Conservation (phyloP, 2,888 invertebrate species). For the Marasmarcha lunaedactyla region DNA sequence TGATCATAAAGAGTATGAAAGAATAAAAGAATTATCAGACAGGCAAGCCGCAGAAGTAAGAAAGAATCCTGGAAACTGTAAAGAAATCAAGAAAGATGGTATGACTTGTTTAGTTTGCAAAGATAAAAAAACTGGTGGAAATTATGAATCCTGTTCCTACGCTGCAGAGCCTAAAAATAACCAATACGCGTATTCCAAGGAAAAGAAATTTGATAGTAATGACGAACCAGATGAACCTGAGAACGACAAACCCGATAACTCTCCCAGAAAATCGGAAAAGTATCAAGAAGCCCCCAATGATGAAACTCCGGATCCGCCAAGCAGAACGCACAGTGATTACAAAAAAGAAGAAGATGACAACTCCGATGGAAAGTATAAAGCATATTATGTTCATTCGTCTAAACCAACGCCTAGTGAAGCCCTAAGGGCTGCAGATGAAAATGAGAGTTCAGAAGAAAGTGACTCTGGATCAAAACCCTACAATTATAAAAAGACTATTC, state of each 20-base stretch:
- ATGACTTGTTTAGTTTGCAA: constrained; percentile 81
- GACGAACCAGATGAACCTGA: constrained; percentile 65
- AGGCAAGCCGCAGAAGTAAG: constrained; percentile 72
- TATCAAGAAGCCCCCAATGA: constrained; percentile 35
- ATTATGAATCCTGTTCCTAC: constrained; percentile 85
- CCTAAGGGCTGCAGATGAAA: constrained; percentile 33
- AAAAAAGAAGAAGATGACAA: constrained; percentile 32
- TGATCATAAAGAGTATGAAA: constrained; percentile 64
- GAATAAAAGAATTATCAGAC: constrained; percentile 72
- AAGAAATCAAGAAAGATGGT: constrained; percentile 73
- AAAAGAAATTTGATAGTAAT: constrained; percentile 72
- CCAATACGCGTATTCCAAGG: constrained; percentile 75
- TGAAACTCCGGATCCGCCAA: constrained; percentile 26
- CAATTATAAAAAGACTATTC: constrained; percentile 55
- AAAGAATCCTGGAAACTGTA: constrained; percentile 74
- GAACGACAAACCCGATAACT: constrained; percentile 41
- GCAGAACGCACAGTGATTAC: constrained; percentile 32
- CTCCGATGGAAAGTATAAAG: constrained; percentile 43
- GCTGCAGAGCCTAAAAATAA: constrained; percentile 79
- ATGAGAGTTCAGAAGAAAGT: constrained; percentile 45
- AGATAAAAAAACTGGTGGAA: constrained; percentile 79
- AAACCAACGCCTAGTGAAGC: constrained; percentile 50
- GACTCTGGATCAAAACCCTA: constrained; percentile 38
- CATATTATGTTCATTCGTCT: constrained; percentile 46
- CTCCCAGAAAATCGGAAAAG: constrained; percentile 39